Conservation (phyloP, 2,113 vertebrate genomes). For the Petromus typicus region DNA sequence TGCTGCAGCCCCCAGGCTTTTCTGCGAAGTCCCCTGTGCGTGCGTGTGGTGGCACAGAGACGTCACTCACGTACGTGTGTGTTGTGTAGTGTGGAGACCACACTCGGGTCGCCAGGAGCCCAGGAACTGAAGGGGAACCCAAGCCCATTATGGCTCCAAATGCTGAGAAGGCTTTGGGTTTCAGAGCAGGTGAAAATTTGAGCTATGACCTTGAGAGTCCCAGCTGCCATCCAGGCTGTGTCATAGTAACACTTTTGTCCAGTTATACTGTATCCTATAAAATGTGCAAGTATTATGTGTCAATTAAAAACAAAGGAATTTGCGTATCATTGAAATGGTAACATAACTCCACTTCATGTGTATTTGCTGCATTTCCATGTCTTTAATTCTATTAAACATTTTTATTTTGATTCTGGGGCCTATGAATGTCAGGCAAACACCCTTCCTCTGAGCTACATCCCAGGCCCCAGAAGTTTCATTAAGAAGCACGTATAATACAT, state of each 20-base stretch:
- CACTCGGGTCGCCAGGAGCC: background rate
- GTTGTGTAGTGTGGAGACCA: background rate
- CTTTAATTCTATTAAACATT: conserved; percentile 20
- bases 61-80: background rate
- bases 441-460: background rate
- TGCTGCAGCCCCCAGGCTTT: background rate
- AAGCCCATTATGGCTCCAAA: background rate
- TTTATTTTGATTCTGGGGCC: background rate
- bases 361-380: background rate
- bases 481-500: background rate
- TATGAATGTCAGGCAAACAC: background rate
- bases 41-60: background rate
- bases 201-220: background rate
- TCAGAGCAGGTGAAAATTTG: background rate
- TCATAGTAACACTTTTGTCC: background rate
- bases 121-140: background rate
- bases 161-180: background rate
- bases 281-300: background rate
- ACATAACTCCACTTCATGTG: background rate
- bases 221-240: background rate
- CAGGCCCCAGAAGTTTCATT: background rate
- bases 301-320: background rate
- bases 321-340: background rate
- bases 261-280: background rate
- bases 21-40: background rate